phyloP scores from a whole-genome alignment of 2,888 invertebrate genomes.

The Cataglyphis albicans region DNA sequence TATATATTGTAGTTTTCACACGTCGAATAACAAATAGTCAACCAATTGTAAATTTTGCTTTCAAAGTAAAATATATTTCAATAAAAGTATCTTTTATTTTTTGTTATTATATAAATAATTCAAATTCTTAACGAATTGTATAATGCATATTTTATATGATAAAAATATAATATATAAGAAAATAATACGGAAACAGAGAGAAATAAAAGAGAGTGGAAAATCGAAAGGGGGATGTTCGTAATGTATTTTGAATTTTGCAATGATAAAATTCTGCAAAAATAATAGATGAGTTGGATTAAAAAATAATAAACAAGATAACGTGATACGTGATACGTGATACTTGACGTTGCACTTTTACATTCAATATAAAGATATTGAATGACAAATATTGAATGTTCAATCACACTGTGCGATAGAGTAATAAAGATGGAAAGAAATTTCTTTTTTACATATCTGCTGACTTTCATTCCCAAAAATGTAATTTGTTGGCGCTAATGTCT shows the following conservation, averaged over 20 bases:
- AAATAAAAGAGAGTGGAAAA: not conserved
- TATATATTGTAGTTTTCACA: not conserved
- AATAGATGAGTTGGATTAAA: slow-evolving; percentile 10
- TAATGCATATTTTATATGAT: not conserved
- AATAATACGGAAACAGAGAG: not conserved
- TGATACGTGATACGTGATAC: not conserved
- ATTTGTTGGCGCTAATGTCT: slow-evolving; percentile 1
- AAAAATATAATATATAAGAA: no score
- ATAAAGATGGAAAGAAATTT: slow-evolving; percentile 8
- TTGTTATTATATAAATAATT: not conserved
- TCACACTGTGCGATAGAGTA: slow-evolving; percentile 2
- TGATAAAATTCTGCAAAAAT: not conserved
- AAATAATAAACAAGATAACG: slow-evolving; percentile 16
- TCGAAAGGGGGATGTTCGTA: not conserved
- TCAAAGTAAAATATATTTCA: not conserved
- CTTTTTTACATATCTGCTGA: not conserved
- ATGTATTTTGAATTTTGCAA: not conserved
- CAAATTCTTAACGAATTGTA: not conserved
- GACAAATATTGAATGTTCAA: slow-evolving; percentile 32
- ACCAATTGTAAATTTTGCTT: not conserved
- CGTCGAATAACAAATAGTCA: not conserved
- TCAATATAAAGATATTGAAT: no score
- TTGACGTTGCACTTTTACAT: not conserved
- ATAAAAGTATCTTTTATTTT: slow-evolving; percentile 7
- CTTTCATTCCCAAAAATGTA: slow-evolving; percentile 6